phyloP scores from a whole-genome alignment of 2,113 vertebrate genomes.

The Melanotaenia duboulayi region DNA sequence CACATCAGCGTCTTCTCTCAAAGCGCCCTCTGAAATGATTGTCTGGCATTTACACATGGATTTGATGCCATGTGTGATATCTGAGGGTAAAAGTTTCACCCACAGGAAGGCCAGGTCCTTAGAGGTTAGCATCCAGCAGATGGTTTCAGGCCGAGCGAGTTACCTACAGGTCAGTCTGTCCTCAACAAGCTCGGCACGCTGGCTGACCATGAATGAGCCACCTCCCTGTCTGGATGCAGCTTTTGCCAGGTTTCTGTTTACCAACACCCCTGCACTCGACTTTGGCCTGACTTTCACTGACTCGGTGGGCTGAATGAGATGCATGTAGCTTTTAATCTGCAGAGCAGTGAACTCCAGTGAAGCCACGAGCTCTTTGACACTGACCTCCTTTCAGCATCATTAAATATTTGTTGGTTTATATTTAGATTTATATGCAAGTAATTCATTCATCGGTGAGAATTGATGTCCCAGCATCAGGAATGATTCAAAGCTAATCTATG shows the following conservation, averaged over 20 bases:
- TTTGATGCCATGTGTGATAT: conserved; percentile 11
- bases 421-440: background rate
- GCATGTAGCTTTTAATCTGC: conserved; percentile 14
- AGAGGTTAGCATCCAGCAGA: conserved; percentile 44
- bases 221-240: conserved; percentile 34
- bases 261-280: conserved; percentile 51
- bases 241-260: conserved; percentile 40
- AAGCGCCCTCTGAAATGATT: conserved; percentile 15
- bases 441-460: conserved; percentile 6
- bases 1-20: conserved; percentile 34
- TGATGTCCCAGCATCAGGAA: conserved; percentile 14
- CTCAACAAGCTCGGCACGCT: conserved; percentile 25
- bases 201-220: conserved; percentile 24
- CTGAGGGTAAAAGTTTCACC: conserved; percentile 14
- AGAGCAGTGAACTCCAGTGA: background rate
- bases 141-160: conserved; percentile 24
- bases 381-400: conserved; percentile 3
- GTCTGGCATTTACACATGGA: conserved; percentile 16
- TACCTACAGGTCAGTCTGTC: conserved; percentile 44
- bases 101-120: conserved; percentile 5
- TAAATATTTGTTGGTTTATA: conserved; percentile 6
- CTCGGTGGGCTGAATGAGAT: conserved; percentile 26
- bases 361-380: background rate
- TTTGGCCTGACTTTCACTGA: conserved; percentile 68
- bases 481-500: conserved; percentile 17